Evolutionary conservation across 2,888 invertebrate species (phyloP).

Genomic region (Drosophila affinis): DNA sequence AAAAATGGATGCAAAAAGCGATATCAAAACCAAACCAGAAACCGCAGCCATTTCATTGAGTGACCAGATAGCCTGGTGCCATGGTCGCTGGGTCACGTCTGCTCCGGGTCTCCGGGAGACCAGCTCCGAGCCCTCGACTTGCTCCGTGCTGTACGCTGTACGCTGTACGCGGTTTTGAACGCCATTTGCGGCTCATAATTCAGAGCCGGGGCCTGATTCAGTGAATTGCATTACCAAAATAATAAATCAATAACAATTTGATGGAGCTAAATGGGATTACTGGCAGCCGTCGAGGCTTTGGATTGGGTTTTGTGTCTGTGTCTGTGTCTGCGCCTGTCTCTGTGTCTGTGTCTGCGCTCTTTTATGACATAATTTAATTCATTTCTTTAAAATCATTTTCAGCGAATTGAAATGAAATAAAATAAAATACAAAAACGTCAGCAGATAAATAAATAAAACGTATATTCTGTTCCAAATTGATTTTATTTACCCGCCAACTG

Average conservation of each 20-base stretch:
- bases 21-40: constrained; percentile 18
- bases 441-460: constrained; percentile 38
- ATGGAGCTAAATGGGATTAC: constrained; percentile 65
- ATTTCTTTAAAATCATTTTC: constrained; percentile 64
- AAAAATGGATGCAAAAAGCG: constrained; percentile 2
- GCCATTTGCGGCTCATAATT: constrained; percentile 46
- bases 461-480: constrained; percentile 51
- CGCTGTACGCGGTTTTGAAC: constrained; percentile 9
- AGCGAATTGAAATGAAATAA: constrained; percentile 37
- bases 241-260: constrained; percentile 73
- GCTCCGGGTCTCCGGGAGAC: not conserved
- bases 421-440: constrained; percentile 21
- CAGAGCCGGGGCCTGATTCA: constrained; percentile 5
- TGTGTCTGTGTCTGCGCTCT: constrained; percentile 37
- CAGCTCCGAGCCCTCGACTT: not conserved
- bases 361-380: constrained; percentile 72
- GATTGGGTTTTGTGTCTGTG: not conserved
- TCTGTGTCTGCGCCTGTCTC: not conserved
- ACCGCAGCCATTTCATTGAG: constrained; percentile 45
- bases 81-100: constrained; percentile 18
- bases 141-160: constrained; percentile 9
- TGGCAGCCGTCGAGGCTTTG: constrained; percentile 47
- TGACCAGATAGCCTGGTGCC: constrained; percentile 20
- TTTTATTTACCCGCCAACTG: constrained; percentile 47
- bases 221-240: constrained; percentile 73